Evolutionary conservation across 2,888 invertebrate genomes (phyloP).

Genomic region (Lutraria lutraria): DNA sequence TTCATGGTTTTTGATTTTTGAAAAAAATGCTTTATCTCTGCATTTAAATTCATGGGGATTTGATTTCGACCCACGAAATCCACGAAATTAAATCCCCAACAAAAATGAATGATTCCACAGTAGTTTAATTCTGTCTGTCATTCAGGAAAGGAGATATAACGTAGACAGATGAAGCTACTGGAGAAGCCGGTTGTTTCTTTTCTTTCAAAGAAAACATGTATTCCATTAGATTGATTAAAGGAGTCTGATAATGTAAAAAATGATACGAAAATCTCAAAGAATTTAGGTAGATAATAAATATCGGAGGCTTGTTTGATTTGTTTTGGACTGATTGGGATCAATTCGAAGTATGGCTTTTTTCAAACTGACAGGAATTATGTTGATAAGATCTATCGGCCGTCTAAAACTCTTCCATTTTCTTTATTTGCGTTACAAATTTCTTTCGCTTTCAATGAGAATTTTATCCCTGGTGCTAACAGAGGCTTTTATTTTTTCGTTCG

Average conservation of each 20-base stretch:
- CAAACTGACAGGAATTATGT: conserved; percentile 16
- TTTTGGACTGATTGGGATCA: conserved; percentile 18
- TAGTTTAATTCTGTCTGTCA: neutral
- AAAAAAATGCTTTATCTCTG: too few relatives aligned
- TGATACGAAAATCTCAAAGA: conserved; percentile 22
- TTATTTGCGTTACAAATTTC: conserved; percentile 19
- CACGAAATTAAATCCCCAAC: too few relatives aligned
- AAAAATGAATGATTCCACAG: too few relatives aligned
- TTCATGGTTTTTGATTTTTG: too few relatives aligned
- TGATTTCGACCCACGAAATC: too few relatives aligned
- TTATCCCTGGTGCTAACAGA: neutral
- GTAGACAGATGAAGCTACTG: neutral
- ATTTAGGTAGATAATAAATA: conserved; percentile 9
- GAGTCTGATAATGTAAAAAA: conserved; percentile 12
- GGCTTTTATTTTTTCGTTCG: neutral
- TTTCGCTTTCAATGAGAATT: neutral
- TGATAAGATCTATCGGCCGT: conserved; percentile 2
- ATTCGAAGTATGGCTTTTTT: conserved; percentile 18
- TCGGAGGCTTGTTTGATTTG: neutral
- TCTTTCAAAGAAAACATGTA: conserved; percentile 12
- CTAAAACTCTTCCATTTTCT: neutral
- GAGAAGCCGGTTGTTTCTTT: neutral
- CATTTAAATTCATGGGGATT: too few relatives aligned
- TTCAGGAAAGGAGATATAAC: neutral
- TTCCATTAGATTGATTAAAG: conserved; percentile 12